Evolutionary conservation across 2,888 invertebrate genomes (phyloP), one percentile per base, ranked within the genome.

Genomic region (Romanomermis culicivorax): DNA sequence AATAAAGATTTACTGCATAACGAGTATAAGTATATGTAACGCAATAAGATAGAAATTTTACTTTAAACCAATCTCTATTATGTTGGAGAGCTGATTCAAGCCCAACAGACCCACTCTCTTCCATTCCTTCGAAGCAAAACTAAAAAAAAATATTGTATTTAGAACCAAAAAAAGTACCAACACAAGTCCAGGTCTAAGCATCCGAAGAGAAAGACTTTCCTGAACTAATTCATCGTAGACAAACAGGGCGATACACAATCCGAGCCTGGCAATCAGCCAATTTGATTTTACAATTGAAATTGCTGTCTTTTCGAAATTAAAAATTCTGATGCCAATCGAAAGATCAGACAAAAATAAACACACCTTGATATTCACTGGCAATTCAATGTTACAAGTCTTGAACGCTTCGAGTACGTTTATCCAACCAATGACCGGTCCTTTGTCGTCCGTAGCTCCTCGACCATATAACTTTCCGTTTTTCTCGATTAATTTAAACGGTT

Each of bases 71-170:
- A 43, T 78, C 78, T 61, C 83, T 80, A 66, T 82, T 82, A 61
- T 77, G 75, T 1, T 76, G 69, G 61, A 97, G 75, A 11, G 91
- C 73, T 1, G 82, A 83, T 69, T 91, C 88, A 26, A 97, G 74
- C n/a, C 95, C 95, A 68, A 84, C 83, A 57, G 91, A 93, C 3
- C 93, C 93, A 58, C 83, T 83, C 70, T 97, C 95, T 72, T 95
- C 95, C 95, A 97, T 97, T 55, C 88, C 89, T 75, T 97, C 95
- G 69, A 95, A 83, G 17, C 86, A 78, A 71, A 95, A 93, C 78
- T 80, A 64, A 45, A 68, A 61, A 48, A 47, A 45, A 56, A 58
- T 27, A 14, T 23, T 17, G 7, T 14, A 17, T 47, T 14, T 23
- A n/a, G 7, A 47, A n/a, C 14, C 17, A n/a, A 17, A 23, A n/a